A percentile compares a stretch with the other conserved stretches of the same genome.
phyloP scores from a whole-genome alignment of 2,113 vertebrate species.

The Hydropotes inermis region DNA sequence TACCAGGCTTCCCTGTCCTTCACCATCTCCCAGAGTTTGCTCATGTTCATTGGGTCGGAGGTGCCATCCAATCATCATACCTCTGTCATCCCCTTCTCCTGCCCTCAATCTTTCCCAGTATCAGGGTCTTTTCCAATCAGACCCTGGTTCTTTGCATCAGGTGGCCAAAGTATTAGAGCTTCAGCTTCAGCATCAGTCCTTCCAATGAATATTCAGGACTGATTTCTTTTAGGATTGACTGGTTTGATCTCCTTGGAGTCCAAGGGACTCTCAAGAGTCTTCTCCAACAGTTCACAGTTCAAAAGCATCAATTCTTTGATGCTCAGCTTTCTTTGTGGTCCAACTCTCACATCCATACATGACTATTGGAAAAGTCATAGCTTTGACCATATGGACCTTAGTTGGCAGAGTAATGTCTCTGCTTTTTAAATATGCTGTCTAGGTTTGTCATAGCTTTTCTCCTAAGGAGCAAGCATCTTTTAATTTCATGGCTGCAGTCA shows the following conservation, averaged over 20 bases:
- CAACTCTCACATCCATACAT: background rate
- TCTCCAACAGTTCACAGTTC: background rate
- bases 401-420: background rate
- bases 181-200: background rate
- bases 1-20: background rate
- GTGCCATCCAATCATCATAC: background rate
- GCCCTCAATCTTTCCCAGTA: background rate
- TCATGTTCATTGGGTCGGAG: background rate
- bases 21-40: background rate
- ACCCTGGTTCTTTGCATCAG: background rate
- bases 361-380: background rate
- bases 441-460: background rate
- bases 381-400: background rate
- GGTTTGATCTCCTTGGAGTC: background rate
- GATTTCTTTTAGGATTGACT: background rate
- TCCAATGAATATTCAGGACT: background rate
- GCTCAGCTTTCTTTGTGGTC: background rate
- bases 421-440: background rate
- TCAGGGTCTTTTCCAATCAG: background rate
- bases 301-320: background rate
- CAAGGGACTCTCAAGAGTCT: background rate
- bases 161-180: background rate
- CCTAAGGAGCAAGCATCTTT: background rate
- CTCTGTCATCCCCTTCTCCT: background rate
- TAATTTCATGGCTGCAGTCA: background rate